These are phyloP conservation scores for Andrena flavipes DNA, from an alignment of 2,888 invertebrate species.

Conservation along the genomic window DNA sequence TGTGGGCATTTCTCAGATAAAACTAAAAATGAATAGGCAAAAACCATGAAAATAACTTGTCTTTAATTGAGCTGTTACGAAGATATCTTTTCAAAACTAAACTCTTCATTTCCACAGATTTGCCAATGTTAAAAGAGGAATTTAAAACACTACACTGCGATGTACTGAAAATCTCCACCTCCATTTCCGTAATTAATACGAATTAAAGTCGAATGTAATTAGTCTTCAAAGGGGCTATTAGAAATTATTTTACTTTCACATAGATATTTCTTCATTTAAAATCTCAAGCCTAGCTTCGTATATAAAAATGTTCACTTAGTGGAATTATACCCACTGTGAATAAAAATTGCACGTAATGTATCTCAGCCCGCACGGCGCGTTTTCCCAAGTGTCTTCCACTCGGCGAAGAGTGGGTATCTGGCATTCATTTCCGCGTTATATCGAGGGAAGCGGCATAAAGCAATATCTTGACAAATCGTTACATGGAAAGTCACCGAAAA, in stretches of 20 bases:
- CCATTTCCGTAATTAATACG: too few relatives aligned
- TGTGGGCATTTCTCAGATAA: neutral
- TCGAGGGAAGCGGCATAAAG: conserved; percentile 35
- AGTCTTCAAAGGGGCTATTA: too few relatives aligned
- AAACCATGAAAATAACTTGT: neutral
- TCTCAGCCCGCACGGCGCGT: too few relatives aligned
- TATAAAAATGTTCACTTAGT: neutral
- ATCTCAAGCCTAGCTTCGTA: neutral
- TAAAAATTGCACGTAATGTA: neutral
- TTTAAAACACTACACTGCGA: too few relatives aligned
- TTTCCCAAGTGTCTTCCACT: neutral
- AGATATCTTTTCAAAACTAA: neutral
- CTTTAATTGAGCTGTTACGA: neutral
- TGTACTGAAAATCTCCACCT: too few relatives aligned
- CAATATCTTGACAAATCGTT: conserved; percentile 64
- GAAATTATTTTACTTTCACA: too few relatives aligned
- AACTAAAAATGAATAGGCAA: neutral
- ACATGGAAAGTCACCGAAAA: conserved; percentile 67
- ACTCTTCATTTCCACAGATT: neutral
- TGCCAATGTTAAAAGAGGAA: neutral
- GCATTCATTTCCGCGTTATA: conserved; percentile 31
- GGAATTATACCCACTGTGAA: neutral
- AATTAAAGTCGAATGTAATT: too few relatives aligned
- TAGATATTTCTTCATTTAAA: too few relatives aligned
- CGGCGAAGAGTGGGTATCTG: conserved; percentile 1